These are phyloP conservation scores for Alviniconcha strummeri DNA, from an alignment of 2,888 invertebrate species.

Conservation along the genomic window DNA sequence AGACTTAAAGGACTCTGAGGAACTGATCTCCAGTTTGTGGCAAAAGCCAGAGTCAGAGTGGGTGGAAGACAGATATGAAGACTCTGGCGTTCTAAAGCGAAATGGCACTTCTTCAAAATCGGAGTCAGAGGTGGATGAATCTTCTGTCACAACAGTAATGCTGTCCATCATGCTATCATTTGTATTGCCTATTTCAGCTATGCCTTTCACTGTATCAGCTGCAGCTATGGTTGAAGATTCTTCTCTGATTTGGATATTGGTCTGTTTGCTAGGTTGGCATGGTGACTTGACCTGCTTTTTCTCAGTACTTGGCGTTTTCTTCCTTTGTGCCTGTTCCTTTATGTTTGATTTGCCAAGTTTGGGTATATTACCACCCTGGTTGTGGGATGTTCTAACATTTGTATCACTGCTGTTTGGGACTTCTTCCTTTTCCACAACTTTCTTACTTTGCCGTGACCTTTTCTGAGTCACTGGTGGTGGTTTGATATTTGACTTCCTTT, in stretches of 20 bases:
- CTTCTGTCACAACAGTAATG: background rate
- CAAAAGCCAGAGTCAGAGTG: constrained; percentile 2
- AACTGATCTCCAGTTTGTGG: constrained; percentile 21
- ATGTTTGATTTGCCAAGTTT: too few relatives aligned
- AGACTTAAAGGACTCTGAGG: constrained; percentile 5
- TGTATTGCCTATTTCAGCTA: background rate
- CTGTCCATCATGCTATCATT: background rate
- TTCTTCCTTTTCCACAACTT: background rate
- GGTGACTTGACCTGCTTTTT: background rate
- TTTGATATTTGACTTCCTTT: background rate
- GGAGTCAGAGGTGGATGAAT: constrained; percentile 9
- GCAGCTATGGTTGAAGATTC: background rate
- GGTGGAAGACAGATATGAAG: background rate
- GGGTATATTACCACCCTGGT: background rate
- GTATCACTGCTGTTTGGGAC: background rate
- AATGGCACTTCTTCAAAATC: constrained; percentile 32
- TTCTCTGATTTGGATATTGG: background rate
- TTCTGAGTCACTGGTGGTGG: background rate
- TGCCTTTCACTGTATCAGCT: background rate
- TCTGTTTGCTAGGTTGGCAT: background rate
- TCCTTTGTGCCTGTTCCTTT: background rate
- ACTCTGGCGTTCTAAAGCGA: constrained; percentile 19
- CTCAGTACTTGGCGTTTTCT: background rate
- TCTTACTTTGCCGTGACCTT: background rate
- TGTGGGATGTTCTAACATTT: background rate